Evolutionary conservation across 1,140 invertebrate genomes (phyloP), one percentile per base, ranked within the genome.

Genomic region (Heliconius nattereri): DNA sequence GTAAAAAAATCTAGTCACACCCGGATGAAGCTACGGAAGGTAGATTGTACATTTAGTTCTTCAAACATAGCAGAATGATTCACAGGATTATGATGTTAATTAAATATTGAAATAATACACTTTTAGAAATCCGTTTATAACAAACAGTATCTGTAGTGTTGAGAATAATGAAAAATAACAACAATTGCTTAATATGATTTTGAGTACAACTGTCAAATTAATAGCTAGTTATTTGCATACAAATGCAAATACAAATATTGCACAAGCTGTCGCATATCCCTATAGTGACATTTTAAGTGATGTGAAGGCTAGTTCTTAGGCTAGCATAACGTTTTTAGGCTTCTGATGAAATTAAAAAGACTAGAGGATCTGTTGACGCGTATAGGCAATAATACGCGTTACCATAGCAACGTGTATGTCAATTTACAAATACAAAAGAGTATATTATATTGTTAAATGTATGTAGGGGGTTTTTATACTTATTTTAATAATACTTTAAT

Each of bases 141-240:
- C 23, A 66, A 57, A 66, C 23, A 66, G 23, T 75, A 1, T 40
- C 20, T 32, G 40, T 26, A 66, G 40, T 54, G 20, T 75, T 26
- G 19, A 60, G 20, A 75, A 35, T 75, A 35, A 70, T 23, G 57
- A 11, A 2, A 26, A 70, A 75, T 75, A 75, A 70, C 37, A 66
- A 76, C 9, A 54, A 66, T 76, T 66, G 13, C 37, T 3, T 16
- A 45, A 76, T 35, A 75, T 75, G 32, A 76, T 82, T 80, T 66
- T 52, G 71, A 49, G 57, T 29, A 81, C 49, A 49, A 45, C 71
- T 75, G 72, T 78, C 81, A 82, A 77, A 82, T 80, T 80, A 80
- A 78, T 52, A 29, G 52, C 16, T 78, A 54, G n/a, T 2, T 76
- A 82, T 82, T 82, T 80, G 81, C 81, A 80, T 81, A 81, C 60